Base-by-base conservation (phyloP, 2,888 invertebrate genomes). In the Cactoblastis cactorum region DNA sequence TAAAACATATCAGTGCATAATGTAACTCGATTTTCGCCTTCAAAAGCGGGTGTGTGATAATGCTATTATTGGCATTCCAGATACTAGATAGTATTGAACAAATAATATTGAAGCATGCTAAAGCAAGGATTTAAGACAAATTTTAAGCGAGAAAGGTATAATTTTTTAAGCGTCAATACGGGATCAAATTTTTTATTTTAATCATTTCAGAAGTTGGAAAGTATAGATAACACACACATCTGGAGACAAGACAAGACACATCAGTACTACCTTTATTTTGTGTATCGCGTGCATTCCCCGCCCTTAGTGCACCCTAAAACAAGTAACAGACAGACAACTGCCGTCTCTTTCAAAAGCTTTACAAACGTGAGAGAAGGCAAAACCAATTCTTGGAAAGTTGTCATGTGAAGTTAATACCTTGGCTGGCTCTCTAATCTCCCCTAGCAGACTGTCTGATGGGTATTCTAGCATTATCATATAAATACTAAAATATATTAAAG, bases 361-460 rank as follows among this genome's bases (percentile, higher is more conserved):
- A 4, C 17, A 11, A 32, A 3, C 19, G 22, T 14, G 22, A 22
- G 35, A 46, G 34, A 46, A 3, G 14, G 35, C 35, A 11, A 1
- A 4, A 19, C n/a, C 1, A 11, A 46, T 35, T 35, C 19, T 11
- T 46, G 33, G 45, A 34, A 19, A 46, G 35, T 35, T 35, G 35
- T 22, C 35, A 35, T 46, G 45, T 34, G 45, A 12, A 19, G 46
- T 35, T 46, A 35, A 14, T 28, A 43, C 32, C 28, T 32, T 43
- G n/a, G 38, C 19, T 18, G n/a, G 28, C 28, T 28, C 15, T 43
- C 12, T 12, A 22, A 22, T 28, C 41, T 28, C 64, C 67, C 67
- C 68, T 56, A 55, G 55, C 53, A 58, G 65, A 63, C 63, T 53
- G 65, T 53, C 64, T 67, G 67, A 72, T 61, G 71, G 63, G 64